Evolutionary conservation across 2,113 vertebrate species (phyloP), one percentile per base, ranked within the genome.

Genomic region (Acanthochromis polyacanthus): DNA sequence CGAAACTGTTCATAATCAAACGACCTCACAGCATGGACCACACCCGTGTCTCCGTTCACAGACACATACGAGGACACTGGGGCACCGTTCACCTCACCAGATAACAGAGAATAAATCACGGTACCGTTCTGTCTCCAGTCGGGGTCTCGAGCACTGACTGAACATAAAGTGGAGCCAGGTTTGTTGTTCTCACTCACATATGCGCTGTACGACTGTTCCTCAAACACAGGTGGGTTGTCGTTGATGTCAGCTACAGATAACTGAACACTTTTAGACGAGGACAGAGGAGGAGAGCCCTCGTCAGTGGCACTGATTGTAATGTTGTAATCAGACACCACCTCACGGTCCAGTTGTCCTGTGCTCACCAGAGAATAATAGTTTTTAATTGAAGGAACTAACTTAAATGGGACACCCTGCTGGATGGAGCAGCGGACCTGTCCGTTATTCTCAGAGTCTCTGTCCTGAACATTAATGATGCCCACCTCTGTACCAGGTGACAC

Each of bases 1-100:
- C 55, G 82, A 3, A 94, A 57, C 50, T 94, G 91, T 45, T 95
- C 95, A 59, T 95, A 96, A 82, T 96, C 94, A 65, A 95, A 96
- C 4, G 94, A 92, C 11, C 78, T 82, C 75, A 93, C 64, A 2
- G 94, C 90, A 69, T 94, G 93, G n/a, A 96, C 70, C 50, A 89
- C 60, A 0, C 94, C 94, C 1, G 90, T 94, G 55, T 92, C 93
- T 38, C 91, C 88, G 53, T 94, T 95, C 52, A 95, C 92, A 38
- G 95, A 95, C 2, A 95, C 12, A 11, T 89, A 92, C 15, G 92
- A 93, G 20, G 94, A 93, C 0, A 94, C 67, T 3, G 86, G 70
- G 4, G 51, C 55, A 6, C 85, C 88, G 12, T 85, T 82, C 7
- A 91, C 25, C 0, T 84, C 87, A 38, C 63, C 77, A n/a, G 90